Evolutionary conservation across 2,797 vertebrate species (phyloP).

Genomic region (Jordanella pulchra): DNA sequence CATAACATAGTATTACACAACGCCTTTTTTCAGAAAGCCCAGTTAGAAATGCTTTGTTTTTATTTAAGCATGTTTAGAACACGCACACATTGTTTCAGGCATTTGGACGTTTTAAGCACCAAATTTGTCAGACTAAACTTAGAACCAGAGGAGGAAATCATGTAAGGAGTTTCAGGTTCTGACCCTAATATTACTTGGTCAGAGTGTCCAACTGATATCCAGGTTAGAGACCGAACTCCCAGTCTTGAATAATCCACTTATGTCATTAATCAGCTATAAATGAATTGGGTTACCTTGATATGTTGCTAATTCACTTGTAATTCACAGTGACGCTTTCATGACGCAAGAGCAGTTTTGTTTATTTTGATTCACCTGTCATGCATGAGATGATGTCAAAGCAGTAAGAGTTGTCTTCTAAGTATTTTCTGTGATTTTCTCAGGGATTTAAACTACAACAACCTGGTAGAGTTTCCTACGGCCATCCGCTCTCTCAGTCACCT

Average conservation of each 20-base stretch:
- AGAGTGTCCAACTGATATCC: not conserved
- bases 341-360: not conserved
- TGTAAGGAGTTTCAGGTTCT: not conserved
- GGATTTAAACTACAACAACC: conserved; percentile 93
- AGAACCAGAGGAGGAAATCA: not conserved
- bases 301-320: not conserved
- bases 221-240: not conserved
- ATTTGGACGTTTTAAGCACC: not conserved
- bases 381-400: not conserved
- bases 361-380: not conserved
- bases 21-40: not conserved
- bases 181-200: not conserved
- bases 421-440: conserved; percentile 61
- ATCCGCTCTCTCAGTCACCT: conserved; percentile 87
- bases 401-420: not conserved
- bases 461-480: conserved; percentile 88
- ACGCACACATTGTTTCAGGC: not conserved
- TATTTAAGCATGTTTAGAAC: not conserved
- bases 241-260: not conserved
- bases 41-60: not conserved
- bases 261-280: too few species aligned
- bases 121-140: not conserved
- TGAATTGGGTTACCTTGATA: too few species aligned
- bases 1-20: not conserved
- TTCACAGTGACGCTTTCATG: not conserved